phyloP scores from a whole-genome alignment of 2,888 invertebrate genomes.

The Drosophila mimica region DNA sequence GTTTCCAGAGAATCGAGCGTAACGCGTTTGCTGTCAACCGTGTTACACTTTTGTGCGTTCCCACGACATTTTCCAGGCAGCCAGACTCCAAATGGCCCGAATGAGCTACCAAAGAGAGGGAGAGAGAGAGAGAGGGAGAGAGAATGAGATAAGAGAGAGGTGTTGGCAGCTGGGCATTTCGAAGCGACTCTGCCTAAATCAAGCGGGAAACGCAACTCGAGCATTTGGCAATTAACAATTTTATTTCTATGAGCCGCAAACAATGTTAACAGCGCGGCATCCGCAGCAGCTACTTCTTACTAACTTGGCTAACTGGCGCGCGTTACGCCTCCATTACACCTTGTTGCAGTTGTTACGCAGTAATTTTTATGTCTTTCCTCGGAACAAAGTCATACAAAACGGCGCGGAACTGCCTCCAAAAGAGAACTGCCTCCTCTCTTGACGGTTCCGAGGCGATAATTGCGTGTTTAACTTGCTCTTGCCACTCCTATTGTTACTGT shows the following conservation, averaged over 20 bases:
- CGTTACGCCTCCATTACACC: conserved; percentile 81
- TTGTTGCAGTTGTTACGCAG: conserved; percentile 83
- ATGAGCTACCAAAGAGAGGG: conserved; percentile 1
- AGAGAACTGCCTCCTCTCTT: conserved; percentile 36
- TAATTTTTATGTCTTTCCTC: conserved; percentile 82
- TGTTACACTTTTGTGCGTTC: conserved; percentile 56
- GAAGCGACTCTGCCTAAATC: conserved; percentile 51
- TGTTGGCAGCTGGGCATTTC: conserved; percentile 28
- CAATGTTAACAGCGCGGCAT: conserved; percentile 65
- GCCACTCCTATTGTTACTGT: neutral
- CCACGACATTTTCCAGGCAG: conserved; percentile 67
- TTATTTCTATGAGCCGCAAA: conserved; percentile 79
- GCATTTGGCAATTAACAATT: conserved; percentile 79
- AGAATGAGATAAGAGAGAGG: conserved; percentile 1
- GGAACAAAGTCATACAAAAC: conserved; percentile 83
- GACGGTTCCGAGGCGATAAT: conserved; percentile 70
- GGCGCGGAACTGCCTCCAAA: conserved; percentile 64
- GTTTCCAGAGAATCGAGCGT: conserved; percentile 50
- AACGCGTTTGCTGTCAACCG: conserved; percentile 55
- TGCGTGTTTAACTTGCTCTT: conserved; percentile 58
- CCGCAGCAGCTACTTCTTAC: neutral
- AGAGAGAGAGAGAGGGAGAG: neutral
- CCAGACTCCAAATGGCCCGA: conserved; percentile 12
- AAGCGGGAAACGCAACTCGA: conserved; percentile 69
- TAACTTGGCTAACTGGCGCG: conserved; percentile 47